These are phyloP conservation scores for Agonopterix heracliana DNA, from an alignment of 2,888 invertebrate species.

Conservation along the genomic window DNA sequence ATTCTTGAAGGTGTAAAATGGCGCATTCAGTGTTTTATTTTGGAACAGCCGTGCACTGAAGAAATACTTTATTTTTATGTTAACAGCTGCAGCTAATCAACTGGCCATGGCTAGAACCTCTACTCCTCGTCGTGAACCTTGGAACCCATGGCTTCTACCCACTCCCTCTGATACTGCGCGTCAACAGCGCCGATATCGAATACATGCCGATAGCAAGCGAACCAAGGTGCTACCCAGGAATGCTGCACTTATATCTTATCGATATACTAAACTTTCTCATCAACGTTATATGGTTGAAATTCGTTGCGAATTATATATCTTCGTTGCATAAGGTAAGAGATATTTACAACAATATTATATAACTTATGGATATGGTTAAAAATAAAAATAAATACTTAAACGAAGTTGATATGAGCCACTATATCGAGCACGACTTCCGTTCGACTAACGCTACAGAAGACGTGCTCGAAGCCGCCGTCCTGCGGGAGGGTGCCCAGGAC, in stretches of 20 bases:
- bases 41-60: no score
- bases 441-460: no score
- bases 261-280: slow-evolving; percentile 48
- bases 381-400: no score
- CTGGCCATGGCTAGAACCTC: slow-evolving; percentile 41
- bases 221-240: slow-evolving; percentile 49
- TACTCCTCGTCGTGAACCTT: slow-evolving; percentile 44
- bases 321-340: slow-evolving; percentile 46
- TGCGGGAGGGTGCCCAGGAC: no score
- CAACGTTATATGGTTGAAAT: slow-evolving; percentile 52
- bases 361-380: no score
- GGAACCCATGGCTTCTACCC: slow-evolving; percentile 62
- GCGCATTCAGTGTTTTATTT: no score
- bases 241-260: slow-evolving; percentile 45
- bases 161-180: slow-evolving; percentile 36
- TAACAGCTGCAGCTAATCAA: slow-evolving; percentile 17
- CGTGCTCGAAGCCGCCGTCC: no score
- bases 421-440: no score
- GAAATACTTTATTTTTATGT: not conserved
- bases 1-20: no score
- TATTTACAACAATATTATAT: not conserved
- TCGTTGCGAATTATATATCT: slow-evolving; percentile 39
- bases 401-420: no score
- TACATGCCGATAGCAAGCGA: slow-evolving; percentile 25
- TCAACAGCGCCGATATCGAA: slow-evolving; percentile 30